Evolutionary conservation across 2,113 vertebrate species (phyloP).

Genomic region (Hydrolagus affinis): DNA sequence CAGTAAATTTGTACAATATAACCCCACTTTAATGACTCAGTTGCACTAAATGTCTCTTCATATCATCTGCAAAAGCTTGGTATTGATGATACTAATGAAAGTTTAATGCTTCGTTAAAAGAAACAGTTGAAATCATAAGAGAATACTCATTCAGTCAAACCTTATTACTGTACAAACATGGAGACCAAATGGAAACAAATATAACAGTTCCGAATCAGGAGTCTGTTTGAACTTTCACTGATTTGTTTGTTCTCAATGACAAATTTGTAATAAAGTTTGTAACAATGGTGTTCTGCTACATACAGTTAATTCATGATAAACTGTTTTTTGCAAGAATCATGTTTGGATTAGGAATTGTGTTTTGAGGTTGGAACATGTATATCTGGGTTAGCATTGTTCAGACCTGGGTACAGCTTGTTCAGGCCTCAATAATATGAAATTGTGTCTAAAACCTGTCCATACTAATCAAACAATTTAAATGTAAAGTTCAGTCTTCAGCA

Average conservation of each 20-base stretch:
- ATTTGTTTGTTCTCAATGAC: too few species aligned
- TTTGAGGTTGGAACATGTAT: not conserved
- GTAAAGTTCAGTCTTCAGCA: too few species aligned
- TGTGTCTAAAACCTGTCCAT: not conserved
- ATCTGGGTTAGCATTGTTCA: not conserved
- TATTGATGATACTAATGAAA: not conserved
- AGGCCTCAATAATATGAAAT: not conserved
- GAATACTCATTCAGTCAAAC: not conserved
- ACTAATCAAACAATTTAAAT: too few species aligned
- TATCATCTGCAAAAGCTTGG: slow-evolving; percentile 16
- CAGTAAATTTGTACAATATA: not conserved
- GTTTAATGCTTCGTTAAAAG: slow-evolving; percentile 11
- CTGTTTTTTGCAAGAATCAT: not conserved
- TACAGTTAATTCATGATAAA: not conserved
- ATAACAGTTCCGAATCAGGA: not conserved
- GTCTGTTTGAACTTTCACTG: not conserved
- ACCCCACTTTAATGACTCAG: slow-evolving; percentile 14
- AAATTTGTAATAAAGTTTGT: slow-evolving; percentile 6
- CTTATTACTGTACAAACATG: slow-evolving; percentile 14
- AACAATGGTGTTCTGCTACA: not conserved
- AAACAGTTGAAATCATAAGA: not conserved
- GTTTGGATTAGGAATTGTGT: not conserved
- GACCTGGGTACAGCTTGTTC: not conserved
- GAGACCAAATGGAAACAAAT: too few species aligned
- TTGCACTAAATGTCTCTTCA: not conserved